These are phyloP conservation scores for Plecotus auritus DNA, from an alignment of 2,113 vertebrate species.

Conservation along the genomic window DNA sequence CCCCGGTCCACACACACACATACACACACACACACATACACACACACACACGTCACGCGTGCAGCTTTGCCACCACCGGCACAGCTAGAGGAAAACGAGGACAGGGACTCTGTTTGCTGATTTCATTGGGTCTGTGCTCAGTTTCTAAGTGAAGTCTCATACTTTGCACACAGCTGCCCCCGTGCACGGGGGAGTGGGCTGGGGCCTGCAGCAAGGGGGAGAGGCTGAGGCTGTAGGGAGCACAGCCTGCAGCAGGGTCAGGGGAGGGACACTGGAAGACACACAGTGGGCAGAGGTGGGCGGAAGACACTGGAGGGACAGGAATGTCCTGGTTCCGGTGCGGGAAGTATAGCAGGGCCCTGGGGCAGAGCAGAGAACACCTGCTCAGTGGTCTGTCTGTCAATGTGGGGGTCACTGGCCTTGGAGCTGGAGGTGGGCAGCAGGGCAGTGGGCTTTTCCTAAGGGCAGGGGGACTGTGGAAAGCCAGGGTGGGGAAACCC, in stretches of 20 bases:
- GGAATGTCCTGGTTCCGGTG: not conserved
- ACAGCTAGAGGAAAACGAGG: not conserved
- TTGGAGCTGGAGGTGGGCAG: not conserved
- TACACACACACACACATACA: not conserved
- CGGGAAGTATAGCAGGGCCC: not conserved
- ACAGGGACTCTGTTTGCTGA: not conserved
- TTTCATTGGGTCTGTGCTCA: not conserved
- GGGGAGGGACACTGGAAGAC: not conserved
- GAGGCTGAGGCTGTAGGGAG: not conserved
- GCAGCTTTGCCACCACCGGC: not conserved
- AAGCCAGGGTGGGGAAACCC: not conserved
- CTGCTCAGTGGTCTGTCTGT: not conserved
- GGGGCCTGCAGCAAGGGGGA: not conserved
- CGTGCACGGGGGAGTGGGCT: accelerated
- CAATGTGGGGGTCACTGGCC: no score
- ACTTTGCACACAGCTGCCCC: accelerated
- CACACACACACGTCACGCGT: not conserved
- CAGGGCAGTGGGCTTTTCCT: not conserved
- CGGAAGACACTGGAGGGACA: no score
- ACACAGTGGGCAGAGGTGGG: not conserved
- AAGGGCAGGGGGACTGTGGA: accelerated
- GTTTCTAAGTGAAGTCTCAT: not conserved
- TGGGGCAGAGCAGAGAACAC: not conserved
- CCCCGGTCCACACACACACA: not conserved
- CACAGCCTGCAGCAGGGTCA: not conserved